A percentile compares a stretch with the other conserved stretches of the same genome.
Evolutionary conservation across 2,888 invertebrate species (phyloP).

Genomic region (Xanthostigma xanthostigma): DNA sequence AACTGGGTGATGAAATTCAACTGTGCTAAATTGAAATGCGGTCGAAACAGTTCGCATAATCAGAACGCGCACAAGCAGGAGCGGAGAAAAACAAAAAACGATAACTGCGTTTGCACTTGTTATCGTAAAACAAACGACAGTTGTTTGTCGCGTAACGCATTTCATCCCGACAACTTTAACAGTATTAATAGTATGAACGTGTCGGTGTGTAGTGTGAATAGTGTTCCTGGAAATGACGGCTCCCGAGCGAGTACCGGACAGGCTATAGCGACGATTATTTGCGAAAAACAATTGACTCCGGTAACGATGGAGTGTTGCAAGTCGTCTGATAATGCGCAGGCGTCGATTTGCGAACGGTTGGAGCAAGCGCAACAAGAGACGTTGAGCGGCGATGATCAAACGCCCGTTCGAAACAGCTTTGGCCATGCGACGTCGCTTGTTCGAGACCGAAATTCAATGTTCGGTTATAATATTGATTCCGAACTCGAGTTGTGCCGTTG

Average conservation of each 20-base stretch:
- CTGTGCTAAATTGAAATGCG: slow-evolving; percentile 22
- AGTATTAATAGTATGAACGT: not conserved
- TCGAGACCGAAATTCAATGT: not conserved
- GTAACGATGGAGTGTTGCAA: too few species aligned
- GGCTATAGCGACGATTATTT: too few species aligned
- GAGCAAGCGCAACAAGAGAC: too few species aligned
- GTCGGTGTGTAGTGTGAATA: not conserved
- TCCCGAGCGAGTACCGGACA: too few species aligned
- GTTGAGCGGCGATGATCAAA: too few species aligned
- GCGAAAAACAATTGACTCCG: too few species aligned
- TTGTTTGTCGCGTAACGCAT: slow-evolving; percentile 15
- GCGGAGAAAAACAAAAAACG: slow-evolving; percentile 14
- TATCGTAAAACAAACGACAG: slow-evolving; percentile 21
- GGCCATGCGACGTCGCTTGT: too few species aligned
- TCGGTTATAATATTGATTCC: too few species aligned
- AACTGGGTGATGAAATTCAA: slow-evolving; percentile 27
- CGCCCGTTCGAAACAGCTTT: too few species aligned
- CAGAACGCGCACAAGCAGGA: not conserved
- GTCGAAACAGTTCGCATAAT: slow-evolving; percentile 12
- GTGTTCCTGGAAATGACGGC: not conserved
- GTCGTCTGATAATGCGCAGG: too few species aligned
- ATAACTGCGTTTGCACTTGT: slow-evolving; percentile 26
- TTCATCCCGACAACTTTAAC: slow-evolving; percentile 6
- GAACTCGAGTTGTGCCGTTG: too few species aligned
- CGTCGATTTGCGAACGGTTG: too few species aligned